Evolutionary conservation across 2,888 invertebrate species (phyloP).

Genomic region (Machimus atricapillus): DNA sequence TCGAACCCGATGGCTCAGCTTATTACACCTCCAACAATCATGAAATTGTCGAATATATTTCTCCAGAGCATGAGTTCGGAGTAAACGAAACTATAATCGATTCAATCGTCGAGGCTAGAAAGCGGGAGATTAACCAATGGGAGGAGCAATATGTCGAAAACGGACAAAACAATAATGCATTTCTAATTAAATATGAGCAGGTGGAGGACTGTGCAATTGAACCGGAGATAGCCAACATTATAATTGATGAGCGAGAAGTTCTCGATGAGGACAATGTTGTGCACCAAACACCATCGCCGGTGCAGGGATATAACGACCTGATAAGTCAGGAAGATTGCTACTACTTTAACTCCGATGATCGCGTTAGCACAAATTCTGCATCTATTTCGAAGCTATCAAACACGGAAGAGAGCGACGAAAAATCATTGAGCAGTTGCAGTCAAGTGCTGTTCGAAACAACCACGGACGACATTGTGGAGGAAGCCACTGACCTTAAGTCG

Average conservation of each 20-base stretch:
- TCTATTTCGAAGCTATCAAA: neutral
- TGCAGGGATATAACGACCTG: neutral
- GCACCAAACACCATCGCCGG: neutral
- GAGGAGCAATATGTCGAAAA: neutral
- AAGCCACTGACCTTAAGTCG: neutral
- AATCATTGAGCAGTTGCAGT: neutral
- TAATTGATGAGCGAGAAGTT: neutral
- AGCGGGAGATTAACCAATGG: conserved; percentile 5
- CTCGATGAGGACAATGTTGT: neutral
- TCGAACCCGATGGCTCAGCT: neutral
- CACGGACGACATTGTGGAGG: neutral
- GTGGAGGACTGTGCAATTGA: neutral
- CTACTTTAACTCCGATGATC: neutral
- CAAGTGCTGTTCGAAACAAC: conserved; percentile 40
- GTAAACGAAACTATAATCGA: conserved; percentile 43
- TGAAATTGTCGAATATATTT: conserved; percentile 40
- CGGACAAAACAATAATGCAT: neutral
- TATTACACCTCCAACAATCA: neutral
- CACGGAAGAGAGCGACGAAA: neutral
- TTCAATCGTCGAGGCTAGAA: conserved; percentile 21
- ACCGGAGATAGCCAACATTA: neutral
- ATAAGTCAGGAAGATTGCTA: neutral
- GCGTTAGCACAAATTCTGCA: neutral
- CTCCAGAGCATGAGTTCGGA: conserved; percentile 40
- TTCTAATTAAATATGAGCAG: neutral